Evolutionary conservation across 2,113 vertebrate species (phyloP), one percentile per base, ranked within the genome.

Genomic region (Raja brachyura): DNA sequence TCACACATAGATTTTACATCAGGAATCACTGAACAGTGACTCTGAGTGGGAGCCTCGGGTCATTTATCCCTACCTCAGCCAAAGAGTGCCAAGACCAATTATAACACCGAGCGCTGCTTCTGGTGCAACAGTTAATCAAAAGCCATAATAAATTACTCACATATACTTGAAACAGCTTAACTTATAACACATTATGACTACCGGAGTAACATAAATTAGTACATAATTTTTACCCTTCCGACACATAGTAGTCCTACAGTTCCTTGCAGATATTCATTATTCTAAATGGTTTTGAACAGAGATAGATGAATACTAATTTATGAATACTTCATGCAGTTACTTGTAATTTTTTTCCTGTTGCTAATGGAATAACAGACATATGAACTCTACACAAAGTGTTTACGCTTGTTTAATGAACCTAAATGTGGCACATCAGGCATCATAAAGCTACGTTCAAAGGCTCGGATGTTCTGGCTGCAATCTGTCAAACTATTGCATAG

Each of bases 71-170:
- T 56, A 56, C 79, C 48, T 25, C 48, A 54, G 16, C 31, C 77
- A 13, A 78, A 14, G 31, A 79, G 28, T 77, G n/a, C 28, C 20
- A 25, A 28, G 74, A 28, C 74, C 74, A 78, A 33, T 78, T 78
- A 78, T 18, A 81, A 54, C 5, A 81, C 18, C 20, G 78, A 20
- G 48, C 56, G 48, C 22, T 59, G 20, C 7, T 59, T 83, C 54
- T 59, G 79, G 79, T 83, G 56, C 54, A 83, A 48, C 31, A 31
- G 33, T 25, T 83, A 56, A 83, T 83, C 79, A 83, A 83, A 83
- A 83, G 0, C 7, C 22, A 59, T 56, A 25, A 2, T 28, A 83
- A 83, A 83, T 25, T 18, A 59, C 22, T 83, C 20, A 28, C 18
- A 25, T 7, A 83, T 28, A 83, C 20, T 56, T 54, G 39, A 54